A percentile compares a stretch with the other conserved stretches of the same genome.
Evolutionary conservation across 2,888 invertebrate genomes (phyloP).

Genomic region (Ectobius pallidus): DNA sequence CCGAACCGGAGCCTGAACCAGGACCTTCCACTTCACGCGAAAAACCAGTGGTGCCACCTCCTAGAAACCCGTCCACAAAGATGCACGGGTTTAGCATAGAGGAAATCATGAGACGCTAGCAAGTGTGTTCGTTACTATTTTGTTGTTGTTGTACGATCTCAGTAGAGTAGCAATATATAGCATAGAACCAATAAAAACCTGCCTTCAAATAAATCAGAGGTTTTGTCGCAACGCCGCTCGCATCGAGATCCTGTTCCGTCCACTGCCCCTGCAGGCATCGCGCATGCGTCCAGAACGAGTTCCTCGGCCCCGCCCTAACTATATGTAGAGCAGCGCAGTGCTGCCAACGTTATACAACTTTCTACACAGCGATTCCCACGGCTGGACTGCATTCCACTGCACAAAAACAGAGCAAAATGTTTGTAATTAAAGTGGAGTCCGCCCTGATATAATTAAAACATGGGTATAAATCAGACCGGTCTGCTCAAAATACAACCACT

Average conservation of each 20-base stretch:
- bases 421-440: too few species aligned
- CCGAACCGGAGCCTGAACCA: slow-evolving; percentile 49
- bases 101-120: slow-evolving; percentile 86
- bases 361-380: too few species aligned
- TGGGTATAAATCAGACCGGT: too few species aligned
- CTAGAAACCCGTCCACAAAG: slow-evolving; percentile 60
- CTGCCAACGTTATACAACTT: slow-evolving; percentile 7
- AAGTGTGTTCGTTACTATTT: background rate
- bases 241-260: slow-evolving; percentile 36
- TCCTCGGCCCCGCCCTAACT: slow-evolving; percentile 31
- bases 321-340: slow-evolving; percentile 37
- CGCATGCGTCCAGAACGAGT: slow-evolving; percentile 20
- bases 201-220: too few species aligned
- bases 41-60: slow-evolving; percentile 57
- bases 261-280: slow-evolving; percentile 35
- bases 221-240: slow-evolving; percentile 7
- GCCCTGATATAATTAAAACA: too few species aligned
- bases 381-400: too few species aligned
- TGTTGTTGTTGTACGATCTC: slow-evolving; percentile 17
- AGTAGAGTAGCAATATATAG: background rate
- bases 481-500: too few species aligned
- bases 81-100: slow-evolving; percentile 90
- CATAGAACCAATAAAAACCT: too few species aligned
- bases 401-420: too few species aligned
- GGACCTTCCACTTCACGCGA: slow-evolving; percentile 17